phyloP scores from a whole-genome alignment of 2,888 invertebrate species.

The Drosophila testacea region DNA sequence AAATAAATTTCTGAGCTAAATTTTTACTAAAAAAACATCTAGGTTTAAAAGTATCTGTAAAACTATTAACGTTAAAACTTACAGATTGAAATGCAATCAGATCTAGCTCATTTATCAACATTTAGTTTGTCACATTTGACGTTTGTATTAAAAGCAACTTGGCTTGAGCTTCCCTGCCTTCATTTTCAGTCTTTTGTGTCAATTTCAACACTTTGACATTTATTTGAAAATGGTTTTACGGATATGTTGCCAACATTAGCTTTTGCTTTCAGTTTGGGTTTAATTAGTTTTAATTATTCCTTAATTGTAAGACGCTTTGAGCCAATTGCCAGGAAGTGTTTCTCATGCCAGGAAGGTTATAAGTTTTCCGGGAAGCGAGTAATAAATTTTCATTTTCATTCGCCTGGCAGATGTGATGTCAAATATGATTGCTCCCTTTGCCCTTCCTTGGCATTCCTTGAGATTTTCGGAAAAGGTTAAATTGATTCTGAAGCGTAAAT shows the following conservation, averaged over 20 bases:
- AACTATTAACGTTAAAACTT: too few relatives aligned
- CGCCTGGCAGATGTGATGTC: conserved; percentile 18
- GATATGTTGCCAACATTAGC: background rate
- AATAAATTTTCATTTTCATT: conserved; percentile 63
- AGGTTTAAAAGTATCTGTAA: too few relatives aligned
- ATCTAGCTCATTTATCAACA: conserved; percentile 13
- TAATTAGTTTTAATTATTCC: conserved; percentile 60
- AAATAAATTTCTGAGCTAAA: too few relatives aligned
- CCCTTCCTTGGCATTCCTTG: background rate
- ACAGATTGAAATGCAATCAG: background rate
- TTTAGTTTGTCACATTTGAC: background rate
- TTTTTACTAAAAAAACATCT: too few relatives aligned
- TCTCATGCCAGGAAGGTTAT: background rate
- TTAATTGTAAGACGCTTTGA: conserved; percentile 50
- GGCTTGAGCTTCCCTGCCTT: background rate
- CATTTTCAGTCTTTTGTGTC: background rate
- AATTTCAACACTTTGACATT: conserved; percentile 17
- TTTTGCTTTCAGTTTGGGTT: conserved; percentile 17
- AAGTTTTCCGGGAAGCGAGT: conserved; percentile 33
- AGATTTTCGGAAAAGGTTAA: background rate
- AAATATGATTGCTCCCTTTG: background rate
- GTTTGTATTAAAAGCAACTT: background rate
- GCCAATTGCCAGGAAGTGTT: conserved; percentile 40
- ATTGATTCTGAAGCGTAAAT: conserved; percentile 7
- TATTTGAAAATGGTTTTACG: conserved; percentile 43